Percentiles rank a stretch among this genome's conserved stretches.
Conservation (phyloP, 1,140 invertebrate genomes). For the Mamestra configurata region DNA sequence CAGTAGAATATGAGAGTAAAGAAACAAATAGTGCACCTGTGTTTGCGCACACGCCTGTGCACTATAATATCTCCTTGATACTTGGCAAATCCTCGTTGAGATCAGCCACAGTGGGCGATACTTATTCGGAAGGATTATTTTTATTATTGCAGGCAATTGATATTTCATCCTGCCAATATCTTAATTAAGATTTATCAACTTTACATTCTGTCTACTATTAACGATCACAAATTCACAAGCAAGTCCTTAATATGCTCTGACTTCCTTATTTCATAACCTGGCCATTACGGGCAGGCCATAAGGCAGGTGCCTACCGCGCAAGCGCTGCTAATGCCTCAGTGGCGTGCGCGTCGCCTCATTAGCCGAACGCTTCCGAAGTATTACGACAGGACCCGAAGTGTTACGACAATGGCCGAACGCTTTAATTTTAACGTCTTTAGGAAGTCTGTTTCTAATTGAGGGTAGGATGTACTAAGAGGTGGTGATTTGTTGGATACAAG, state of each 20-base stretch:
- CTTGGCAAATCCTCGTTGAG: too few species aligned
- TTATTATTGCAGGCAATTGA: too few species aligned
- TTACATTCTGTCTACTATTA: too few species aligned
- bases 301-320: constrained; percentile 56
- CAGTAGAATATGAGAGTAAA: too few species aligned
- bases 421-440: constrained; percentile 37
- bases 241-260: constrained; percentile 20
- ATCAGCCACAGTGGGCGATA: too few species aligned
- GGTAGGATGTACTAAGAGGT: constrained; percentile 13
- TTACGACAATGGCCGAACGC: constrained; percentile 45
- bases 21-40: too few species aligned
- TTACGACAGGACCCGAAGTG: constrained; percentile 37
- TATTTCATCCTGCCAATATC: too few species aligned
- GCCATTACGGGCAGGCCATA: constrained; percentile 55
- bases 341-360: constrained; percentile 66
- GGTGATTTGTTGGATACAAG: not conserved
- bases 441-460: constrained; percentile 32
- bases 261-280: constrained; percentile 54
- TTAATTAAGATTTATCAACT: too few species aligned
- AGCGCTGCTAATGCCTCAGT: constrained; percentile 58
- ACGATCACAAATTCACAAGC: not conserved
- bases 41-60: too few species aligned
- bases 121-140: too few species aligned
- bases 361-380: constrained; percentile 51
- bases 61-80: too few species aligned